Evolutionary conservation across 2,113 vertebrate species (phyloP).

Genomic region (Anhinga rufa): DNA sequence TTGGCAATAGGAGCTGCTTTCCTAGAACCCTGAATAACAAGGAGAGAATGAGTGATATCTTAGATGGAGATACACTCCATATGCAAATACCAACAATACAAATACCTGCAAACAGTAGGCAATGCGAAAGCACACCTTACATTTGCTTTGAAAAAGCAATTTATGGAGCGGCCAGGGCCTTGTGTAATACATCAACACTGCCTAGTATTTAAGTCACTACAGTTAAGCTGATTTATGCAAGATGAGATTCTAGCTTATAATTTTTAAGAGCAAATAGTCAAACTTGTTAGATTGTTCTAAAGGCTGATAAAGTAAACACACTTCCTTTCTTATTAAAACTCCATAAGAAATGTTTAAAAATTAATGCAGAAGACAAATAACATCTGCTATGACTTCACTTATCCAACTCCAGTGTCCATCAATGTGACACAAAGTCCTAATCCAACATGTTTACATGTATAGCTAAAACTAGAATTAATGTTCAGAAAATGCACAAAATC

Average conservation of each 20-base stretch:
- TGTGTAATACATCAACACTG: background rate
- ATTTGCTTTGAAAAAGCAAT: background rate
- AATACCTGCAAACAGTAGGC: background rate
- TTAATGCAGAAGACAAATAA: background rate
- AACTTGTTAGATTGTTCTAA: background rate
- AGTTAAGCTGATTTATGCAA: background rate
- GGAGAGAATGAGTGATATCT: background rate
- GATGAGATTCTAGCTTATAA: background rate
- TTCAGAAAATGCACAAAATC: background rate
- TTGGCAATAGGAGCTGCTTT: conserved; percentile 71
- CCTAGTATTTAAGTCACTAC: background rate
- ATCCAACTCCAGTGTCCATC: background rate
- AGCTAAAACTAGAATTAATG: background rate
- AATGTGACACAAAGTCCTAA: background rate
- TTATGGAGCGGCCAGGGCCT: background rate
- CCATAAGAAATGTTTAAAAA: background rate
- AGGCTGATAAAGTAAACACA: background rate
- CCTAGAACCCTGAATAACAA: conserved; percentile 73
- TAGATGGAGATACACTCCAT: background rate
- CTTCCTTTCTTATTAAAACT: background rate
- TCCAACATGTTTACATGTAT: background rate
- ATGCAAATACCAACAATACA: background rate
- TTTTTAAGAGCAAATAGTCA: background rate
- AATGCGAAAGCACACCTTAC: background rate
- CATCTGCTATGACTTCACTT: background rate